These are phyloP conservation scores for Gadus chalcogrammus DNA, from an alignment of 2,113 vertebrate species.

Conservation along the genomic window DNA sequence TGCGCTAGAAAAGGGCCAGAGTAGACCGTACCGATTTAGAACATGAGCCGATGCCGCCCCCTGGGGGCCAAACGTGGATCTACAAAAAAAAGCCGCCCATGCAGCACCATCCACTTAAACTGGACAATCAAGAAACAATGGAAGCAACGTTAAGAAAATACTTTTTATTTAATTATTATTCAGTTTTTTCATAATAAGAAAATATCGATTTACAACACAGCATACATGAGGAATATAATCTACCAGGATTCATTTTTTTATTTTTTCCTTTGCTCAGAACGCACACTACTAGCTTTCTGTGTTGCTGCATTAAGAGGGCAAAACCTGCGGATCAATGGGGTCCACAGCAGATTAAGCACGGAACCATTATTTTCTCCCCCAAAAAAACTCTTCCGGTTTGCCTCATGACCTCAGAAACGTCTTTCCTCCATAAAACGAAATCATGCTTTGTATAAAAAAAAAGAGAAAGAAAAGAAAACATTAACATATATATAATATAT, in stretches of 20 bases:
- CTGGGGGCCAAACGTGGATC: background rate
- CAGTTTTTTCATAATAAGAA: background rate
- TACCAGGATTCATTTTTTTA: no score
- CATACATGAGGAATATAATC: no score
- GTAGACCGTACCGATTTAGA: background rate
- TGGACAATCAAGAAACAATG: background rate
- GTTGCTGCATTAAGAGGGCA: no score
- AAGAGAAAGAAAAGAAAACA: background rate
- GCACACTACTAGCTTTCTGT: no score
- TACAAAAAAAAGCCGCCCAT: background rate
- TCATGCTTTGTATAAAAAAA: background rate
- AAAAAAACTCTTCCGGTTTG: background rate
- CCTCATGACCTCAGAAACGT: no score
- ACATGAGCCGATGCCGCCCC: background rate
- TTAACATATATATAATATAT: background rate
- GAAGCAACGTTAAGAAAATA: background rate
- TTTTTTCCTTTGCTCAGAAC: no score
- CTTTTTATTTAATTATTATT: slow-evolving; percentile 1
- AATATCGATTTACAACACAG: background rate
- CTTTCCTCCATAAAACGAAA: background rate
- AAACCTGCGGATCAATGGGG: no score
- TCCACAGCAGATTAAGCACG: no score
- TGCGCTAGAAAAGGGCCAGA: background rate
- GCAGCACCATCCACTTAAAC: background rate
- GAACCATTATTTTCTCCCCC: background rate